Conservation (phyloP, 2,113 vertebrate species). For the Apeltes quadracus region DNA sequence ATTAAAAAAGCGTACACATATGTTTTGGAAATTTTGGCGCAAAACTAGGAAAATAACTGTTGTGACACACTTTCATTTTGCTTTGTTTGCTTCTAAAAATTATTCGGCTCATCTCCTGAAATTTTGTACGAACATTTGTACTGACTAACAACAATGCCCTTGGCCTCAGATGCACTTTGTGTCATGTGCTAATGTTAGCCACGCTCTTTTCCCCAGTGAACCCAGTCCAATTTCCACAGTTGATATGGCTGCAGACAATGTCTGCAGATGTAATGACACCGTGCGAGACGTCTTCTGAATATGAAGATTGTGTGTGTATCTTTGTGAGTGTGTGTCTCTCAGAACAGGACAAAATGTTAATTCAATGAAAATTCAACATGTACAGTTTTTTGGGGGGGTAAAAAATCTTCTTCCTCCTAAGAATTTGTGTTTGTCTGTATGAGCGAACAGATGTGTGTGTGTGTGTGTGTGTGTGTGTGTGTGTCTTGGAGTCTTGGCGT, state of each 20-base stretch:
- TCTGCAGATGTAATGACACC: constrained; percentile 9
- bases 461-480: no score
- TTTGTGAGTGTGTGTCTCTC: not conserved
- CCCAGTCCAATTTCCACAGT: not conserved
- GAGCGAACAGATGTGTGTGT: no score
- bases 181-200: not conserved
- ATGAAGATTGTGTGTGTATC: not conserved
- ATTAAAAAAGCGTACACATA: not conserved
- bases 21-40: not conserved
- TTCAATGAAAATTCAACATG: no score
- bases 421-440: no score
- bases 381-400: no score
- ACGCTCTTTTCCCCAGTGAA: not conserved
- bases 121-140: not conserved
- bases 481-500: no score
- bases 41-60: not conserved
- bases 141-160: not conserved
- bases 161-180: not conserved
- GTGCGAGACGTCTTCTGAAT: constrained; percentile 6
- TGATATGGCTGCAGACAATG: constrained; percentile 1
- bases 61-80: not conserved
- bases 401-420: no score
- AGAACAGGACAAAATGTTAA: no score
- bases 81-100: not conserved
- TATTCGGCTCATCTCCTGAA: not conserved